Percentiles rank a stretch among this genome's conserved stretches.
Conservation (phyloP, 30 jellyfish, hydroid and myxozoan species). For the Haliclystus octoradiatus region DNA sequence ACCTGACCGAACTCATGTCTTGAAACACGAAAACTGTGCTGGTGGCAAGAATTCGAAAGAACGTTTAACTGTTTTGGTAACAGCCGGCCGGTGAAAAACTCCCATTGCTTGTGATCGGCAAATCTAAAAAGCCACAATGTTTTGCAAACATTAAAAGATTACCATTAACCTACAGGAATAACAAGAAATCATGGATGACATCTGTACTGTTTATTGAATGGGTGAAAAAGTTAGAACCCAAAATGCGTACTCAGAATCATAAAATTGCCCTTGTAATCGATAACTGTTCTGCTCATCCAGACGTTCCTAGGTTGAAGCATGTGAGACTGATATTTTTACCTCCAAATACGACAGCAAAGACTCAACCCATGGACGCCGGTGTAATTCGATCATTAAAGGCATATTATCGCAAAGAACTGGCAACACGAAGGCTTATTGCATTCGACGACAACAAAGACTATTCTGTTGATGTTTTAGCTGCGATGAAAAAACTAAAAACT, state of each 20-base stretch:
- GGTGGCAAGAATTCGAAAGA: too few species aligned
- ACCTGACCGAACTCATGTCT: too few species aligned
- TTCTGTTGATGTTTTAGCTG: too few species aligned
- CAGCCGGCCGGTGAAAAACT: too few species aligned
- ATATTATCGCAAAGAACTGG: not conserved
- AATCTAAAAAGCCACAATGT: slow-evolving; percentile 11
- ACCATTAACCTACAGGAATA: slow-evolving; percentile 38
- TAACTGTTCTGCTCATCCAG: slow-evolving; percentile 48
- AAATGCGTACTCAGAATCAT: not conserved
- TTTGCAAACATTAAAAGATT: slow-evolving; percentile 3
- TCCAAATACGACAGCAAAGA: slow-evolving; percentile 6
- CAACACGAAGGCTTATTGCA: too few species aligned
- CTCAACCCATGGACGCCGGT: not conserved
- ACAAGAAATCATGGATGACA: slow-evolving; percentile 27
- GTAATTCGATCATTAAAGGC: not conserved
- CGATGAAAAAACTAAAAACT: too few species aligned
- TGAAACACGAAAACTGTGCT: too few species aligned
- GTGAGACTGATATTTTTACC: slow-evolving; percentile 18
- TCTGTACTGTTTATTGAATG: slow-evolving; percentile 23
- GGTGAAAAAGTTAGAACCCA: slow-evolving; percentile 12
- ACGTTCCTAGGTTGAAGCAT: slow-evolving; percentile 12
- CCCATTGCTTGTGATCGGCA: too few species aligned
- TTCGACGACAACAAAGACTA: too few species aligned
- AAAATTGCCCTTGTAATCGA: slow-evolving; percentile 13
- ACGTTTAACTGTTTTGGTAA: too few species aligned